These are phyloP conservation scores for Cranoglanis bouderius DNA, from an alignment of 2,113 vertebrate species.

Conservation along the genomic window DNA sequence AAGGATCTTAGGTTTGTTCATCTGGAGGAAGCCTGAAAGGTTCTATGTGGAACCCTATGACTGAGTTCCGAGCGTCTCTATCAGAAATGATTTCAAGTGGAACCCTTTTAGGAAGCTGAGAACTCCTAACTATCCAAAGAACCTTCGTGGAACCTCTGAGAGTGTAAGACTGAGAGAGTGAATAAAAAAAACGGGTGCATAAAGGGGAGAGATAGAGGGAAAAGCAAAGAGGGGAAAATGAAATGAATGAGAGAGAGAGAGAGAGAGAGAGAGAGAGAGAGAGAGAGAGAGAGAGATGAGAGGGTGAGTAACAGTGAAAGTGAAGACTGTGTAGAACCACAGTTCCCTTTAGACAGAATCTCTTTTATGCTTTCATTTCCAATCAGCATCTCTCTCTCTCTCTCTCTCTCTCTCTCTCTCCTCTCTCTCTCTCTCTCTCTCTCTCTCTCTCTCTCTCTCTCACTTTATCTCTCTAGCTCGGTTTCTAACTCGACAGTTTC, in stretches of 20 bases:
- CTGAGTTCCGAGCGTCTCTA: not conserved
- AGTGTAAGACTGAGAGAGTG: not conserved
- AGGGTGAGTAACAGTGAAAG: constrained; percentile 3
- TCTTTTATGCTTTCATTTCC: constrained; percentile 12
- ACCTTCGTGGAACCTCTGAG: not conserved
- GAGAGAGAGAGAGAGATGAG: constrained; percentile 26
- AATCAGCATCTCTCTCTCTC: not conserved
- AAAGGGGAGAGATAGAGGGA: not conserved
- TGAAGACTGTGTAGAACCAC: not conserved
- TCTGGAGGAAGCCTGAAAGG: not conserved
- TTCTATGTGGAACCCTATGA: not conserved
- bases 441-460: not conserved
- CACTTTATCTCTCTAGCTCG: not conserved
- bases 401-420: not conserved
- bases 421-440: not conserved
- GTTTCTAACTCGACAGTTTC: constrained; percentile 42
- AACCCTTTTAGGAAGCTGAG: not conserved
- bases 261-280: not conserved
- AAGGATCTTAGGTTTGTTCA: not conserved
- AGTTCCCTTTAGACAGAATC: constrained; percentile 4
- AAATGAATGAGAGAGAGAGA: constrained; percentile 4
- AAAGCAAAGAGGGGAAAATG: not conserved
- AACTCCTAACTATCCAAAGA: too few relatives aligned
- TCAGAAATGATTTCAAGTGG: not conserved
- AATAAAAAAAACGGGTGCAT: not conserved